Evolutionary conservation across 2,113 vertebrate species (phyloP).

Genomic region (Mormyrus lacerda): DNA sequence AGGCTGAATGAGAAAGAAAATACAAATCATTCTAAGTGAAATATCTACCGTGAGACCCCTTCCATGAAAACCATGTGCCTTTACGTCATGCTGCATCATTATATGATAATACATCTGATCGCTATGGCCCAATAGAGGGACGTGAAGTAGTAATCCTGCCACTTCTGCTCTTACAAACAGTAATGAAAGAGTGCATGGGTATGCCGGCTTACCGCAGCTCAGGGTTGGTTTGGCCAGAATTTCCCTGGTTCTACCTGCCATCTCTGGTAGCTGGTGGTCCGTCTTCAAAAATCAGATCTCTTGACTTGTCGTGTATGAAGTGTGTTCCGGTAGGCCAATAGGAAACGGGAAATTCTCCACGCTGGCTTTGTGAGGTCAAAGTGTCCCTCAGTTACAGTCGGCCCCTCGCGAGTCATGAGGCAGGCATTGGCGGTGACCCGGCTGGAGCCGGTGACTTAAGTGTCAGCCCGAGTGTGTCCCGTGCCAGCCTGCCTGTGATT

Average conservation of each 20-base stretch:
- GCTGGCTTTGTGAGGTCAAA: constrained; percentile 12
- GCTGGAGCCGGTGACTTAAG: constrained; percentile 17
- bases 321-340: neutral
- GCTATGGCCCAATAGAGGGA: neutral
- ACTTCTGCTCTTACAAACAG: neutral
- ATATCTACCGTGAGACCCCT: neutral
- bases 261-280: constrained; percentile 38
- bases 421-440: constrained; percentile 18
- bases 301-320: neutral
- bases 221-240: neutral
- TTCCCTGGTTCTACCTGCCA: constrained; percentile 63
- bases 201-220: neutral
- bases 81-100: neutral
- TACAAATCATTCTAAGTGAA: neutral
- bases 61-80: neutral
- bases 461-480: neutral
- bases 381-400: neutral
- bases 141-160: neutral
- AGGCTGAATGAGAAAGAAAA: neutral
- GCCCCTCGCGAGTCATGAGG: constrained; percentile 7
- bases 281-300: neutral
- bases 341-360: neutral
- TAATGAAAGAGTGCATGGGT: neutral
- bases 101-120: neutral
- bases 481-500: constrained; percentile 15